Conservation (phyloP, 2,113 vertebrate genomes). For the Trachemys scripta region DNA sequence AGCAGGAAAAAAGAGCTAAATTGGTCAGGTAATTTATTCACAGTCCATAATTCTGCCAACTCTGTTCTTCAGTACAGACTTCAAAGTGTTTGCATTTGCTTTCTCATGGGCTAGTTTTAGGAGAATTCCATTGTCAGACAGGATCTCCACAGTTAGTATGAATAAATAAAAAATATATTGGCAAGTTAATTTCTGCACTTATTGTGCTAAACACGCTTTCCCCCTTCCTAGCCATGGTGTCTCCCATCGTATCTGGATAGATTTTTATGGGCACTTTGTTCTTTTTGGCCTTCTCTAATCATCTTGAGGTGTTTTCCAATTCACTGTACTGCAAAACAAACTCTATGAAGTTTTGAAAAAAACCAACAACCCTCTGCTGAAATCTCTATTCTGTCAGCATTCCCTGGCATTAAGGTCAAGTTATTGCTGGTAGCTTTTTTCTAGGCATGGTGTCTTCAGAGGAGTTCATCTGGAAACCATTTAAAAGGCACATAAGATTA, state of each 20-base stretch:
- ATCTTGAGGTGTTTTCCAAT: not conserved
- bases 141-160: not conserved
- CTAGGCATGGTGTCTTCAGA: not conserved
- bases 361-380: not conserved
- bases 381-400: not conserved
- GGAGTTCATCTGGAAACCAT: not conserved
- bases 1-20: not conserved
- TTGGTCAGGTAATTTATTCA: not conserved
- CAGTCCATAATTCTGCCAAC: not conserved
- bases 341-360: not conserved
- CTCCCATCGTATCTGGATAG: not conserved
- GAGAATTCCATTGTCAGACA: not conserved
- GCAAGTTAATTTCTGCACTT: not conserved
- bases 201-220: not conserved
- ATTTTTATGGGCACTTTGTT: not conserved
- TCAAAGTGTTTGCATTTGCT: not conserved
- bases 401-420: not conserved
- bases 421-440: not conserved
- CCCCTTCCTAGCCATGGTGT: not conserved
- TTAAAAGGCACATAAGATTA: not conserved
- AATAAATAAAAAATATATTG: not conserved
- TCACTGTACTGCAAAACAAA: not conserved
- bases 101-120: not conserved
- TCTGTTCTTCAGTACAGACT: not conserved
- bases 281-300: not conserved